Evolutionary conservation across 2,797 vertebrate species (phyloP), one percentile per base, ranked within the genome.

Genomic region (Adelosebastes latens): DNA sequence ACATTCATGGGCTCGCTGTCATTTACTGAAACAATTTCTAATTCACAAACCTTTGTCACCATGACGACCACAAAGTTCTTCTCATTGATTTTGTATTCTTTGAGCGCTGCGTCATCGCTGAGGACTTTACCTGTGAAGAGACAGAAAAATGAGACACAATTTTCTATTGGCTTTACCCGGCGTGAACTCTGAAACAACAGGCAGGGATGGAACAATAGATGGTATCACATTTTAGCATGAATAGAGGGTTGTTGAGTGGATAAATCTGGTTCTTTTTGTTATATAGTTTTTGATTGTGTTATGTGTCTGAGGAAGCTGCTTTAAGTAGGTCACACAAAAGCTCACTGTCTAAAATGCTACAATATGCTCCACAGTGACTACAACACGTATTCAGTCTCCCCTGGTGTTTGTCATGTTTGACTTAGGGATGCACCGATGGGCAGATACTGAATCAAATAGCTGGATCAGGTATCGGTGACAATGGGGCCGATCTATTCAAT

Each of bases 61-160:
- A 99, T 99, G 92, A 99, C 96, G 81, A 99, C 98, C 93, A 99
- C 98, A 86, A 99, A 99, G 94, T 98, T 99, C 95, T 98, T 99
- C 94, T 99, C 97, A 80, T 97, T 97, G 67, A 99, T 99, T 94
- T 98, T 98, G 90, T 99, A 99, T 80, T 99, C 98, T 93, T 98
- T 99, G 83, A 99, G 96, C 52, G 96, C 95, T 4, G 95, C 95
- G 84, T 99, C 98, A 97, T 99, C 98, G 80, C 91, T 97, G 86
- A 99, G 97, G 85, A 99, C 98, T 97, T 98, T 99, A 86, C 98
- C 98, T 99, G 91, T 39, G 36, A 89, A 80, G 10, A 67, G 32
- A 73, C 14, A 73, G 5, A 84, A 29, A 78, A 16, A 25, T 3
- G 2, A 67, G 32, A 67, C 58, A 83, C 22, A 61, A 11, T 46